phyloP scores from a whole-genome alignment of 1,140 invertebrate genomes.

The Heliconius melpomene region DNA sequence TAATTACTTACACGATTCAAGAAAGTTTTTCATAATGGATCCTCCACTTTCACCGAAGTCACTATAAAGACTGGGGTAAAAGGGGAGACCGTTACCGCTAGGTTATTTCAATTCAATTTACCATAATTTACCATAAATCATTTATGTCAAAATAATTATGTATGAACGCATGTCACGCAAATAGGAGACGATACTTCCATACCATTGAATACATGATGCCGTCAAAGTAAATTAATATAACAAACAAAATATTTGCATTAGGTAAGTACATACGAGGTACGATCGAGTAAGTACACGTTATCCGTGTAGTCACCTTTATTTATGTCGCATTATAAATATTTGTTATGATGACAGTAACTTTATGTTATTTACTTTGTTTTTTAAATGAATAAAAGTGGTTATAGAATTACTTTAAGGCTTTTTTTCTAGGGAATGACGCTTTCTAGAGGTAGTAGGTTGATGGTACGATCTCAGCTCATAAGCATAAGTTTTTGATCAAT shows the following conservation, averaged over 20 bases:
- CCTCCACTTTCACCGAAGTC: constrained; percentile 16
- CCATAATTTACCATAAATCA: constrained; percentile 29
- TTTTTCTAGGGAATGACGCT: too few species aligned
- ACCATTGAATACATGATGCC: constrained; percentile 25
- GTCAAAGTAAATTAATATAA: constrained; percentile 26
- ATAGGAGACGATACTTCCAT: constrained; percentile 27
- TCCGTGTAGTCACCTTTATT: neutral
- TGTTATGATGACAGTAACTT: neutral
- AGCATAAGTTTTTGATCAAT: too few species aligned
- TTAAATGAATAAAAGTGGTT: neutral
- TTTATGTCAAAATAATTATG: constrained; percentile 39
- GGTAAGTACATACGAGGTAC: neutral
- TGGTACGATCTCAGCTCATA: too few species aligned
- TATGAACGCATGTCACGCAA: constrained; percentile 25
- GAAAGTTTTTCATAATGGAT: constrained; percentile 17
- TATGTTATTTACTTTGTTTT: neutral
- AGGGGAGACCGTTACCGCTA: constrained; percentile 12
- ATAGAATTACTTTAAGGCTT: too few species aligned
- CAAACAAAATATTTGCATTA: neutral
- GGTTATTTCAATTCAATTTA: neutral
- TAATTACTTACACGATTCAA: constrained; percentile 22
- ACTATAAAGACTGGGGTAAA: constrained; percentile 32
- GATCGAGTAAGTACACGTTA: neutral
- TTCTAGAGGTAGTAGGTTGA: too few species aligned
- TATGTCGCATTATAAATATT: neutral